Base-by-base conservation (phyloP, 1,140 invertebrate genomes). In the Philaenus spumarius region DNA sequence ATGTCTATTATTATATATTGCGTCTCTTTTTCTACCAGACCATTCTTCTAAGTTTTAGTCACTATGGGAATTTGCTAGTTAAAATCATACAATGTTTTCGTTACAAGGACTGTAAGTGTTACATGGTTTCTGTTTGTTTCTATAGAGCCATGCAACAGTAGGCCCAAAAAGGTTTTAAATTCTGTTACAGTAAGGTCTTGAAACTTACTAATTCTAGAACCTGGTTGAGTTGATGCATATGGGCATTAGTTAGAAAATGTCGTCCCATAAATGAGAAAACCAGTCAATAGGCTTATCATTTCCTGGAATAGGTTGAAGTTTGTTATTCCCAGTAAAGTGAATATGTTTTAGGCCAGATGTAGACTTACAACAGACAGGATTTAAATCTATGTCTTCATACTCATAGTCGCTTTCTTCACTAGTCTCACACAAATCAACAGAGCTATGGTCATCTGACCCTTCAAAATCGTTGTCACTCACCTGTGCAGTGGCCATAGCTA, bases 111-210 rank as follows among this genome's bases (percentile, higher is more conserved):
- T n/a, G n/a, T n/a, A n/a, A n/a, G n/a, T n/a, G n/a, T n/a, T n/a
- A n/a, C n/a, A n/a, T n/a, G n/a, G n/a, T 69, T 22, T 20, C 66
- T 64, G 43, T 26, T 61, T 2, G 70, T 43, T 7, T 40, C 55
- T 35, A 72, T 67, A 24, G 64, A 65, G 26, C 69, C 71, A 40
- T 71, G 67, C 17, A 71, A 65, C 20, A 71, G 35, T 5, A 71
- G 37, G 12, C 69, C 71, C 2, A 71, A 35, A 61, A 71, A 72
- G 37, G 58, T 62, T 63, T 42, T 62, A 15, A 71, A 52, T 58
- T 70, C 67, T 35, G 24, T 17, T 12, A 62, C 30, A 35, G 65
- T 66, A 14, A 68, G 12, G 9, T 64, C 54, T 62, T 65, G 68
- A 62, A 67, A 71, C 26, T 34, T 15, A 15, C 45, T 59, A 34